phyloP scores from a whole-genome alignment of 1,140 invertebrate genomes.

The Drosophila pallidifrons region DNA sequence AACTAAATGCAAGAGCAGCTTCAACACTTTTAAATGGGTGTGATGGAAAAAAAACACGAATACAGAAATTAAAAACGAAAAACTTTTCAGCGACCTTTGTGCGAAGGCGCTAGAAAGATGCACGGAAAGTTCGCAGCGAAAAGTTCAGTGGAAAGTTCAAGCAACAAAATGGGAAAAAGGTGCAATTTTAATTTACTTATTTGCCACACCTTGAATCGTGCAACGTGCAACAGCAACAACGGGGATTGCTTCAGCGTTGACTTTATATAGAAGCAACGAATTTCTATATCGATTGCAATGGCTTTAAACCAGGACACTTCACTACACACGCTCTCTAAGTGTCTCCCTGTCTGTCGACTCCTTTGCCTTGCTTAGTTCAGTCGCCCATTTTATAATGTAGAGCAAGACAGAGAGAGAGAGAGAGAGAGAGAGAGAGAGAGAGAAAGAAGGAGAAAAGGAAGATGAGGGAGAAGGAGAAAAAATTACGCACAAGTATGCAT shows the following conservation, averaged over 20 bases:
- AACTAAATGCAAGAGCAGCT: too few relatives aligned
- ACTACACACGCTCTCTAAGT: neutral
- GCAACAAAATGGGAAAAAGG: constrained; percentile 33
- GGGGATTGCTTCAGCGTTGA: neutral
- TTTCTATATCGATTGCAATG: neutral
- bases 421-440: constrained; percentile 14
- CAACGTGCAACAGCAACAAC: constrained; percentile 4
- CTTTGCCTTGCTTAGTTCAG: constrained; percentile 23
- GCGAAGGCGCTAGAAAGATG: constrained; percentile 25
- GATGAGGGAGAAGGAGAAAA: constrained; percentile 33
- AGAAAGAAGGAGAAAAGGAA: constrained; percentile 21
- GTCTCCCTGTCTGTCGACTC: too few relatives aligned
- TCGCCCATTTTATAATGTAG: constrained; percentile 63
- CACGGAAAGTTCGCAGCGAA: constrained; percentile 60
- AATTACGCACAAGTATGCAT: constrained; percentile 63
- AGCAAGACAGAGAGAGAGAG: constrained; percentile 19
- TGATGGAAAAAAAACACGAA: neutral
- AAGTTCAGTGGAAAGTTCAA: constrained; percentile 67
- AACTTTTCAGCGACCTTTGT: constrained; percentile 72
- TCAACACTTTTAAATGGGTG: neutral
- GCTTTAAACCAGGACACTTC: neutral
- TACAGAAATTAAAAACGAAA: constrained; percentile 17
- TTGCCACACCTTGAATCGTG: constrained; percentile 42
- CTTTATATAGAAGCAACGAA: neutral
- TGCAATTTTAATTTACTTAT: constrained; percentile 69